Conservation (phyloP, 2,888 invertebrate genomes). For the Dolichomitus sp. region DNA sequence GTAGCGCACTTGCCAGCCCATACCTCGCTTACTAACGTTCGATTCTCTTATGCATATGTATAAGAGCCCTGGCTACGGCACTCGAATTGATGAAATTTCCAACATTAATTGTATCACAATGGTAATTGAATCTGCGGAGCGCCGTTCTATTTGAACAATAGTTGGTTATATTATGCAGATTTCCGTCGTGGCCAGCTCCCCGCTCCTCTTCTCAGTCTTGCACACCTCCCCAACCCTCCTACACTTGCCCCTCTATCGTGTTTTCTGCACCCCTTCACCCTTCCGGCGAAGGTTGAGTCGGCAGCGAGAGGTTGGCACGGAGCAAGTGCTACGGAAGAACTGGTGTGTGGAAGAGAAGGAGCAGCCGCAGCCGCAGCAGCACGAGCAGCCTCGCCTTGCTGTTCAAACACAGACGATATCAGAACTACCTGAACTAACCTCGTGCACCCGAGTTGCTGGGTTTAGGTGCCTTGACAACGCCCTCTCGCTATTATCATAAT, state of each 20-base stretch:
- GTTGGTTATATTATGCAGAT: constrained; percentile 87
- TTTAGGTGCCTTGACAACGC: constrained; percentile 76
- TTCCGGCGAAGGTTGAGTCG: constrained; percentile 54
- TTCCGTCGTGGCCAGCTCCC: constrained; percentile 81
- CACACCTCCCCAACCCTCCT: constrained; percentile 47
- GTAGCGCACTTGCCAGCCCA: constrained; percentile 25
- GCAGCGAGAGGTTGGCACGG: constrained; percentile 38
- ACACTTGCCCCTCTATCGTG: constrained; percentile 52
- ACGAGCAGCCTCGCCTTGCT: constrained; percentile 81
- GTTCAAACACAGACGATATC: constrained; percentile 86
- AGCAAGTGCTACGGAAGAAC: constrained; percentile 60
- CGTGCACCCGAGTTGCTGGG: constrained; percentile 66
- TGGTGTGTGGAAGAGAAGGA: constrained; percentile 56
- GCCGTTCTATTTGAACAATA: constrained; percentile 86
- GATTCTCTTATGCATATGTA: constrained; percentile 85
- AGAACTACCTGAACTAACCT: constrained; percentile 82
- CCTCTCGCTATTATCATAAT: constrained; percentile 84
- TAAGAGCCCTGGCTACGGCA: constrained; percentile 79
- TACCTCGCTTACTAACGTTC: constrained; percentile 76
- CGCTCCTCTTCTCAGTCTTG: constrained; percentile 69
- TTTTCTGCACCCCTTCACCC: constrained; percentile 65
- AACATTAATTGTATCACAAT: constrained; percentile 86
- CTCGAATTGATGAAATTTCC: constrained; percentile 86
- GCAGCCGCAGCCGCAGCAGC: constrained; percentile 51
- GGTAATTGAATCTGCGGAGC: constrained; percentile 86